phyloP scores from a whole-genome alignment of 2,113 vertebrate genomes.

The Vidua chalybeata region DNA sequence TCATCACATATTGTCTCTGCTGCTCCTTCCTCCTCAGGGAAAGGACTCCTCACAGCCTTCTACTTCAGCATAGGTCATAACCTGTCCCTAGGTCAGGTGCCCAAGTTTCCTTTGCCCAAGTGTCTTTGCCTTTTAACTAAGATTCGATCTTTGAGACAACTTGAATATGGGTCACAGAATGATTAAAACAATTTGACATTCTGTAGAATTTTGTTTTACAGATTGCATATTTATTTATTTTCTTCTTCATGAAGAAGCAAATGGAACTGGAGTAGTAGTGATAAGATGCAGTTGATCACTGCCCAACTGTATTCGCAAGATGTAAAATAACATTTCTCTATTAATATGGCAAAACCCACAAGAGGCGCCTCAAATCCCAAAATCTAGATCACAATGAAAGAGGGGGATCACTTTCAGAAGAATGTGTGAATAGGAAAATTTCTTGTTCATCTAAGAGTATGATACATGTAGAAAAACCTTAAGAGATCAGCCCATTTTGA shows the following conservation, averaged over 20 bases:
- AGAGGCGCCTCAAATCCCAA: not conserved
- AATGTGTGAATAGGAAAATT: not conserved
- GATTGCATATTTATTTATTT: not conserved
- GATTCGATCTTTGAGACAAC: not conserved
- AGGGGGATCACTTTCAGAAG: not conserved
- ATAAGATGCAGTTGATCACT: not conserved
- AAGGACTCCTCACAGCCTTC: not conserved
- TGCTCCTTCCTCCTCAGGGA: not conserved
- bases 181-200: not conserved
- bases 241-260: not conserved
- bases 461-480: not conserved
- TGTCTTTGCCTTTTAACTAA: not conserved
- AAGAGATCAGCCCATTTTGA: not conserved
- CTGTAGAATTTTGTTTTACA: not conserved
- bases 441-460: not conserved
- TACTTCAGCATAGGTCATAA: not conserved
- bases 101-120: no score
- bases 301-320: not conserved
- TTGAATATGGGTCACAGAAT: not conserved
- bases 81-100: no score
- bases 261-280: not conserved
- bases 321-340: not conserved
- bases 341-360: not conserved
- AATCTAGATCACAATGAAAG: not conserved
- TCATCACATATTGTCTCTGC: accelerated